A percentile compares a stretch with the other conserved stretches of the same genome.
Conservation (phyloP, 2,113 vertebrate species). For the Archilochus colubris region DNA sequence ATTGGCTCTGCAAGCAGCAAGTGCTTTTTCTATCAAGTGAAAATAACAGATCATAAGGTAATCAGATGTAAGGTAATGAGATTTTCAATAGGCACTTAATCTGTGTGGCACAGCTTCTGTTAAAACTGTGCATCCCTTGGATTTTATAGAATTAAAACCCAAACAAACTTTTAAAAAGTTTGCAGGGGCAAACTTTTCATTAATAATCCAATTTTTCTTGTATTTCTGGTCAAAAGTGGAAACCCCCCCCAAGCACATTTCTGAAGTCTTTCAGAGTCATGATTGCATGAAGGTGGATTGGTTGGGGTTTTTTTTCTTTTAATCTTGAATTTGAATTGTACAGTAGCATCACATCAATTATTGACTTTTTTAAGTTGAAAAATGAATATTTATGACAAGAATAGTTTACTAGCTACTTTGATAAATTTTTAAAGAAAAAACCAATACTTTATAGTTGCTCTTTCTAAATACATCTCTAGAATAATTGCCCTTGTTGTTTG, state of each 20-base stretch:
- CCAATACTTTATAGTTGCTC: background rate
- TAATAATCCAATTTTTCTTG: background rate
- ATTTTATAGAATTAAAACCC: background rate
- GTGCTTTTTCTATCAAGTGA: conserved; percentile 72
- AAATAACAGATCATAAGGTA: conserved; percentile 45
- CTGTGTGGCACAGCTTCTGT: background rate
- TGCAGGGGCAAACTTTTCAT: background rate
- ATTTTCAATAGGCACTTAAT: background rate
- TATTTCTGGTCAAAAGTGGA: background rate
- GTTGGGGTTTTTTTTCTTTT: background rate
- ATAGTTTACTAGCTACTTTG: background rate
- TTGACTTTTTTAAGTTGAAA: background rate
- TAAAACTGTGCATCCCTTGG: background rate
- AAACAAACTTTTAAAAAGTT: background rate
- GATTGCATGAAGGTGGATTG: background rate
- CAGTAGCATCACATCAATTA: background rate
- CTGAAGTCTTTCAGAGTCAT: background rate
- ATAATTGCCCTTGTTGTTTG: background rate
- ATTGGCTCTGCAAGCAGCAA: background rate
- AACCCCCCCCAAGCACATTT: background rate
- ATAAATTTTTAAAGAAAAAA: background rate
- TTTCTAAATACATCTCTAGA: background rate
- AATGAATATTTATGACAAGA: background rate
- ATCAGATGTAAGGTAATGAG: background rate
- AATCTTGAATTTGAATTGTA: background rate